phyloP scores from a whole-genome alignment of 2,888 invertebrate species.

The Leptopilina myrica region DNA sequence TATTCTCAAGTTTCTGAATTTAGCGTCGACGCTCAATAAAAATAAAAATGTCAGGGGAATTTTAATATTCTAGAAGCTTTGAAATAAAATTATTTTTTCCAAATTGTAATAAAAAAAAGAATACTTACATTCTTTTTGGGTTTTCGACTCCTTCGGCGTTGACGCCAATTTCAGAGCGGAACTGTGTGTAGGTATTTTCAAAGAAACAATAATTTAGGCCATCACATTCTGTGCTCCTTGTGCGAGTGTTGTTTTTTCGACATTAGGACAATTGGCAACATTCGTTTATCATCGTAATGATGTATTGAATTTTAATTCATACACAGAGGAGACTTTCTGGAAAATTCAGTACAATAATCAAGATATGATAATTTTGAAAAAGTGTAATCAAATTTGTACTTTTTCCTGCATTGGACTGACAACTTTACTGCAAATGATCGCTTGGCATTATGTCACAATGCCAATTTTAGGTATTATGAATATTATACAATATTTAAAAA shows the following conservation, averaged over 20 bases:
- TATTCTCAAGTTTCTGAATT: too few relatives aligned
- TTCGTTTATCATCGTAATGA: conserved; percentile 54
- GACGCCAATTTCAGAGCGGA: too few relatives aligned
- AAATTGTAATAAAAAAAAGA: too few relatives aligned
- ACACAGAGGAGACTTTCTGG: conserved; percentile 58
- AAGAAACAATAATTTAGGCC: conserved; percentile 47
- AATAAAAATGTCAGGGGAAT: too few relatives aligned
- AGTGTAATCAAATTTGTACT: conserved; percentile 54
- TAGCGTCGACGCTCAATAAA: too few relatives aligned
- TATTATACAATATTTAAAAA: neutral
- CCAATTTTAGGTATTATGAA: conserved; percentile 59
- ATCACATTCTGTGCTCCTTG: conserved; percentile 55
- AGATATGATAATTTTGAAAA: conserved; percentile 52
- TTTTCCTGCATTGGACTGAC: conserved; percentile 46
- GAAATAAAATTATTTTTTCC: too few relatives aligned
- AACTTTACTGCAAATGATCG: conserved; percentile 51
- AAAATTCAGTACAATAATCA: conserved; percentile 48
- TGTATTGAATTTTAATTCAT: conserved; percentile 57
- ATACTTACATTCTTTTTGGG: too few relatives aligned
- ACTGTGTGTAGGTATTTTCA: neutral
- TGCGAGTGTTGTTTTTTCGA: conserved; percentile 51
- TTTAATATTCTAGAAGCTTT: too few relatives aligned
- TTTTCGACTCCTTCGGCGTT: too few relatives aligned
- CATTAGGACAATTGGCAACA: conserved; percentile 53
- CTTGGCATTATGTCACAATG: conserved; percentile 56